A percentile compares a stretch with the other conserved stretches of the same genome.
These are phyloP conservation scores for Parambassis ranga DNA, from an alignment of 2,797 vertebrate genomes.

Conservation along the genomic window DNA sequence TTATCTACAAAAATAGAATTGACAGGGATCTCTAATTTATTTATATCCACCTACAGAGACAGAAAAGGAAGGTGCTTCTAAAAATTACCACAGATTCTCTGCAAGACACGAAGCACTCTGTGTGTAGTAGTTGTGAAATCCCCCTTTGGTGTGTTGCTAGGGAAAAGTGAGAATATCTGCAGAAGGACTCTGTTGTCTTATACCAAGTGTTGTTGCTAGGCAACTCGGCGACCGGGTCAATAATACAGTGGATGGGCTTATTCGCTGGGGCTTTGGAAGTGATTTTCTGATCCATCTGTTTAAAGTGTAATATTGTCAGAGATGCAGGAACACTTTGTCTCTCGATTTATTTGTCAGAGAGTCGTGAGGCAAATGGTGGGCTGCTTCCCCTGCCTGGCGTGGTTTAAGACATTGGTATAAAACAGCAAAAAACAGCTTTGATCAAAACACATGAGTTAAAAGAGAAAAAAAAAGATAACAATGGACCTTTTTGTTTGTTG, in stretches of 20 bases:
- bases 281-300: slow-evolving; percentile 68
- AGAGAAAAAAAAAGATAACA: neutral
- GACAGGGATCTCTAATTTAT: neutral
- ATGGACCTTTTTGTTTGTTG: too few species aligned
- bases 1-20: neutral
- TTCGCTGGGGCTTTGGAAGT: slow-evolving; percentile 50
- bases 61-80: slow-evolving; percentile 40
- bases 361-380: neutral
- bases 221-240: slow-evolving; percentile 74
- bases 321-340: slow-evolving; percentile 35
- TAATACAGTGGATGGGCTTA: slow-evolving; percentile 57
- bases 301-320: slow-evolving; percentile 40
- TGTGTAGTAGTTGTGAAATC: slow-evolving; percentile 41
- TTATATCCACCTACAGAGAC: neutral
- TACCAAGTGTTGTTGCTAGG: slow-evolving; percentile 74
- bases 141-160: slow-evolving; percentile 67
- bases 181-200: slow-evolving; percentile 60
- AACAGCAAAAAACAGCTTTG: neutral
- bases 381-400: neutral
- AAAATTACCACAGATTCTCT: slow-evolving; percentile 55
- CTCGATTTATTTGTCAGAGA: neutral
- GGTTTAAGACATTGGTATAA: neutral
- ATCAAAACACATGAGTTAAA: neutral
- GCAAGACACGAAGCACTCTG: slow-evolving; percentile 16
- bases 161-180: slow-evolving; percentile 58